Base-by-base conservation (phyloP, 2,888 invertebrate species). In the Synergus japonicus region DNA sequence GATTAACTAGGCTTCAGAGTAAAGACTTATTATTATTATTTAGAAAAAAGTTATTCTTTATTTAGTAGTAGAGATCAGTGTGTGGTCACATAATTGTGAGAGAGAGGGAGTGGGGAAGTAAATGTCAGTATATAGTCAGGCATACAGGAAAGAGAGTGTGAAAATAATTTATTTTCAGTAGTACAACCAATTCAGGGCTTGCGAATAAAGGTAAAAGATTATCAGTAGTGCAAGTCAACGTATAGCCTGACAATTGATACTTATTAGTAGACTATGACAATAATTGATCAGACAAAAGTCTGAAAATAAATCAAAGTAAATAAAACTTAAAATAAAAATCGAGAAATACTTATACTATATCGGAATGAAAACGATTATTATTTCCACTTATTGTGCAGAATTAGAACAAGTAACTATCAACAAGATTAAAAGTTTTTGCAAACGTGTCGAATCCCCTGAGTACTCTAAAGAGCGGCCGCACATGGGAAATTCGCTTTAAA, bases 351-450 rank as follows among this genome's bases (percentile, higher is more conserved):
- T 29, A 29, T 3, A 29, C 3, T 29, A 29, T 44, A 29, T 66
- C 18, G 12, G 18, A 66, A 44, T 66, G 43, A 29, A 63, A 63
- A 63, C 29, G 29, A 63, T 13, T 13, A 29, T 22, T 5, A 43
- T 67, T 67, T 44, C 43, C 46, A 67, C 46, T 67, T 67, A 46
- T 4, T 13, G 46, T 4, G 22, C 22, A 44, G 22, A 67, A 67
- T 67, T 67, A 67, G 46, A 67, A 44, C 46, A 67, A 22, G 67
- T 67, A 67, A 67, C 67, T 67, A 67, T 67, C 67, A 67, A 67
- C 67, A 67, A 46, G 46, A 67, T 67, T 67, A 67, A 67, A 67
- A 67, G 67, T 67, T 67, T 64, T 18, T 44, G 67, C 22, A 67
- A 67, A 67, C 67, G 46, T 46, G 67, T 46, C 22, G 29, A 67